Evolutionary conservation across 2,888 invertebrate genomes (phyloP), one percentile per base, ranked within the genome.

Genomic region (Luperina nickerlii): DNA sequence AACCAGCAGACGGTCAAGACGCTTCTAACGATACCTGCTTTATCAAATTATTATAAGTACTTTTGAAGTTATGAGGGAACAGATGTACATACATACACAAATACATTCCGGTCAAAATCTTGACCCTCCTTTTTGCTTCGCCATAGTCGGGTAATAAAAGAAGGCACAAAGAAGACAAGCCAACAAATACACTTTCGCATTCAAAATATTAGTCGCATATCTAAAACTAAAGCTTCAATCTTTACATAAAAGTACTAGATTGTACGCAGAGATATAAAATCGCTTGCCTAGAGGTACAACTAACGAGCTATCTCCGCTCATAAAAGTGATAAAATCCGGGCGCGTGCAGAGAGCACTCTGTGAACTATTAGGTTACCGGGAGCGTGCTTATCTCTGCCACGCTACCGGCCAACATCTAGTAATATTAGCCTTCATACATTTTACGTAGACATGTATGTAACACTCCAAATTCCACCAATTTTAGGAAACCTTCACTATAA

Each of bases 301-400:
- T 62, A 24, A 48, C 65, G 72, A 74, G 57, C 57, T 71, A 85
- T 71, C 70, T 72, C n/a, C n/a, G 11, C 74, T 70, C 69, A 54
- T 63, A 69, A 42, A 62, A 60, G 74, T 72, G 79, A 79, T 85
- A 84, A 71, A 76, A 79, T 32, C 74, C 65, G 18, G 20, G 38
- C 60, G 65, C 73, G 79, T 63, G 66, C 42, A 13, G 60, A 76
- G 87, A 76, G 76, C 74, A 65, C 79, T 87, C 63, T 1, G 18
- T 20, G 24, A n/a, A 62, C 70, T 76, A 76, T 79, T 76, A 76
- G 62, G 81, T 83, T 79, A 87, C 79, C n/a, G 51, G 63, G 45
- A 63, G 60, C 87, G 84, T 79, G 70, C 75, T 84, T 86, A 74
- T 84, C 84, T 42, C 20, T n/a, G 71, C 18, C 67, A 71, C 63